Evolutionary conservation across 2,113 vertebrate genomes (phyloP).

Genomic region (Sprattus sprattus): DNA sequence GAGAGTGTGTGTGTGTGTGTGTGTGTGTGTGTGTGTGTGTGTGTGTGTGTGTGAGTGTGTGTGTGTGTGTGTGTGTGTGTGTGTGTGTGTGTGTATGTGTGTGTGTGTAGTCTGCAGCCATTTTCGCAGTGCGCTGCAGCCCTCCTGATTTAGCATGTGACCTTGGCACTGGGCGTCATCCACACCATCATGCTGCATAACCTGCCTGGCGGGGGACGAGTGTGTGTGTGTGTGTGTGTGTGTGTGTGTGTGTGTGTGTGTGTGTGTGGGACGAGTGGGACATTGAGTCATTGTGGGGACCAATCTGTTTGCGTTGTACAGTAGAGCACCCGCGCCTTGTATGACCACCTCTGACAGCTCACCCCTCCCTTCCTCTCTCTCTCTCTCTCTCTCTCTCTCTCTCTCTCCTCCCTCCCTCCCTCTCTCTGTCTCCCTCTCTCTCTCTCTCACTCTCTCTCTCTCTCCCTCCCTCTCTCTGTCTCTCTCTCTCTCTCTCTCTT

Average conservation of each 20-base stretch:
- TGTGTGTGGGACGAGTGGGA: conserved; percentile 27
- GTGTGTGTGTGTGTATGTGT: conserved; percentile 24
- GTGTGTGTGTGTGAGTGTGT: neutral
- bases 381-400: neutral
- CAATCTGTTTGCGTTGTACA: conserved; percentile 39
- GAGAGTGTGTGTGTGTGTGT: neutral
- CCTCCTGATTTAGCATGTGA: conserved; percentile 47
- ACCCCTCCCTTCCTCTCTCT: conserved; percentile 19
- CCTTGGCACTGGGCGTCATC: conserved; percentile 40
- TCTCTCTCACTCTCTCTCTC: neutral
- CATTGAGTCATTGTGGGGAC: conserved; percentile 40
- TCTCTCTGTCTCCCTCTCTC: no score
- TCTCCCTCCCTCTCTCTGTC: neutral
- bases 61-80: neutral
- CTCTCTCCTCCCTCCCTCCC: neutral
- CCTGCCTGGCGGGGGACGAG: neutral
- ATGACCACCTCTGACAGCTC: conserved; percentile 16
- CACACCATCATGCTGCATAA: conserved; percentile 7
- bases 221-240: no score
- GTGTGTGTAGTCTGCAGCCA: neutral
- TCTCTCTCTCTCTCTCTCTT: neutral
- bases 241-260: no score
- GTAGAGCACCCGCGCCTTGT: neutral
- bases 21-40: neutral
- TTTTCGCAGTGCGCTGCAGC: conserved; percentile 2